Base-by-base conservation (phyloP, 2,113 vertebrate genomes). In the Cheirogaleus medius region DNA sequence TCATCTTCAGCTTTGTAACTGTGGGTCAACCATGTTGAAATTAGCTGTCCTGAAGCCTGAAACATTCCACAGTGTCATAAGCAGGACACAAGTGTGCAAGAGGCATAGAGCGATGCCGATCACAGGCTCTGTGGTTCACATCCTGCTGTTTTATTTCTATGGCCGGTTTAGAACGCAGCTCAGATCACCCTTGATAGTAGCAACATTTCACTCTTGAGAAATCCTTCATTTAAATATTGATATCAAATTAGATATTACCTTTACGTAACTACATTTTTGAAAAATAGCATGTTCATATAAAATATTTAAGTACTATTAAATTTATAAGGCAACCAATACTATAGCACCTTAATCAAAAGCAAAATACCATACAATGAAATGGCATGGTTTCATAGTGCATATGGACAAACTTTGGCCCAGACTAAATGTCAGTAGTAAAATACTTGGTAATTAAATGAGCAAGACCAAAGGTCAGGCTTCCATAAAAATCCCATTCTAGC, bases 361-460 rank as follows among this genome's bases (percentile, higher is more conserved):
- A 98, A 97, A 98, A 98, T 97, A 96, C 71, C 95, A 97, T 90
- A 96, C 52, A 96, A 96, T 92, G 56, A 97, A 97, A 97, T 97
- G 95, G 73, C 96, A 94, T 74, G 94, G 87, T 84, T 98, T 94
- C 80, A 21, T 97, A 98, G 97, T 87, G 95, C 63, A 7, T 63
- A 96, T 98, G 97, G 95, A 98, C 96, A 98, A 98, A 98, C 97
- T 98, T 97, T 98, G 97, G 94, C 90, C 76, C 96, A 90, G 96
- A 97, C 96, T 98, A 98, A 98, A 98, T 95, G 97, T 98, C 97
- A 98, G 98, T 94, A 97, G 94, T 97, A 98, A 98, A 98, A 98
- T 97, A 82, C 82, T 98, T 76, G 85, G 95, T 98, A 97, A 98
- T 96, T 98, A 99, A 98, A 98, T 96, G 95, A 97, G 81, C 54